Evolutionary conservation across 2,888 invertebrate species (phyloP), one percentile per base, ranked within the genome.

Genomic region (Oligia fasciuncula): DNA sequence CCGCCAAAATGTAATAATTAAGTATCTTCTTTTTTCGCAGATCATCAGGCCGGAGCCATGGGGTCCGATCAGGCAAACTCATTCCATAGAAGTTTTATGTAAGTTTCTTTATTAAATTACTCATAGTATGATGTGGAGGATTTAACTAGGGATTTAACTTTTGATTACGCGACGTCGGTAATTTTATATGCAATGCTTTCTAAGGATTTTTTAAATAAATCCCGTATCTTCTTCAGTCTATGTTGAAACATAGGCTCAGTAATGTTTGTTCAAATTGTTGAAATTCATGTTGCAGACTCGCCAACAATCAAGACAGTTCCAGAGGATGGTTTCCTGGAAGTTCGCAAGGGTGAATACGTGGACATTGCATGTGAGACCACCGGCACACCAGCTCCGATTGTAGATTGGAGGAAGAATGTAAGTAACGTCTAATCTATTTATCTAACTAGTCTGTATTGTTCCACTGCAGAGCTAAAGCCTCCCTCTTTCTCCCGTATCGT

Each of bases 11-110:
- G 0, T 13, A 13, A 49, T 49, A 13, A 49, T 49, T n/a, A n/a
- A n/a, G n/a, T 3, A 46, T 57, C 2, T 43, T 43, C 0, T 46
- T 82, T 77, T 8, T 66, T 93, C 92, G 0, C 93, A 97, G 97
- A 94, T 97, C 0, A 91, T 97, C 23, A 95, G 98, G 40, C 97
- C 97, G 0, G 97, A 97, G 54, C 98, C 98, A 3, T 98, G 97
- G 98, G 97, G 97, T 1, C 97, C 97, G 0, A 97, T 98, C n/a
- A 96, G 97, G 65, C 98, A 98, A 93, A 97, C 97, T 4, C 98
- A 98, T 91, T 97, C 98, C 40, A 98, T 98, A 85, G 98, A 98
- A 97, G 98, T 98, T 5, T 97, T 98, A 93, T 98, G 98, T 98
- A 60, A 65, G 65, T 65, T 49, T 13, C 13, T 13, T 46, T 46